These are phyloP conservation scores for Propithecus coquereli DNA, from an alignment of 2,113 vertebrate species.

Conservation along the genomic window DNA sequence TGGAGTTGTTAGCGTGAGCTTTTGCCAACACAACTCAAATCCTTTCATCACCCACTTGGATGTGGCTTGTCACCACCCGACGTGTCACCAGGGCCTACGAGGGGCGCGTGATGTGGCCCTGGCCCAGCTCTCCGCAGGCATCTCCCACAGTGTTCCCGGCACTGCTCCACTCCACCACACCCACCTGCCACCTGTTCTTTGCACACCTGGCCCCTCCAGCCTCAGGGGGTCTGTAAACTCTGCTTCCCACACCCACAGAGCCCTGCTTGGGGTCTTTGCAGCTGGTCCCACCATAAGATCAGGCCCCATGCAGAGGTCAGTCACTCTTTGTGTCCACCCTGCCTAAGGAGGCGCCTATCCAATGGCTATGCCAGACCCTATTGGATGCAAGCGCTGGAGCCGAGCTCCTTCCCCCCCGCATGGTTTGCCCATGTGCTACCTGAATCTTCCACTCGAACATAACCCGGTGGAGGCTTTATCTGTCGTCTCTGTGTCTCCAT, in stretches of 20 bases:
- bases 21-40: background rate
- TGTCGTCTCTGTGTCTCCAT: background rate
- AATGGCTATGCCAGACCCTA: background rate
- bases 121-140: background rate
- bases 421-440: background rate
- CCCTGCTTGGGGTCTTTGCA: background rate
- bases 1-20: background rate
- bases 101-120: too few species aligned
- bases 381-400: too few species aligned
- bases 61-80: background rate
- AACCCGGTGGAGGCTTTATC: background rate
- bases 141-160: background rate
- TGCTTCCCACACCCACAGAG: background rate
- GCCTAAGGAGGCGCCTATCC: background rate
- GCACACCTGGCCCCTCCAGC: accelerated
- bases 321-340: background rate
- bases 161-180: accelerated
- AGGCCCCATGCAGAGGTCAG: background rate
- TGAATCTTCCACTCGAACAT: background rate
- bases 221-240: background rate
- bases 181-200: background rate
- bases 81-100: accelerated
- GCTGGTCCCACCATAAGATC: background rate
- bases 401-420: background rate
- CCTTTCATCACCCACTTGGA: background rate